phyloP scores from a whole-genome alignment of 2,797 vertebrate genomes.

The Anabacerthia variegaticeps region DNA sequence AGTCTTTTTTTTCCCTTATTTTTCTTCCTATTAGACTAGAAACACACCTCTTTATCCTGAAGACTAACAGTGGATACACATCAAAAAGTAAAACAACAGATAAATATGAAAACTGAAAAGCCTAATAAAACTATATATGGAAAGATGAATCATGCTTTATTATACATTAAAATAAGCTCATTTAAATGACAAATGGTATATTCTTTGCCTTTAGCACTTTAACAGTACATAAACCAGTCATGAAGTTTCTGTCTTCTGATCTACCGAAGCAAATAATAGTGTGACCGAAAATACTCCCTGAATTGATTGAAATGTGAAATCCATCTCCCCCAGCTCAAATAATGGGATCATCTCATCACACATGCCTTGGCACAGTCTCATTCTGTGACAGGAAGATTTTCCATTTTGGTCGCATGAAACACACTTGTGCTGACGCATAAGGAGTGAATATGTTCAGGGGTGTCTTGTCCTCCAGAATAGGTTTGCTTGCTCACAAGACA shows the following conservation, averaged over 20 bases:
- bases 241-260: not conserved
- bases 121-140: not conserved
- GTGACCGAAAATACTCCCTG: not conserved
- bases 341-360: not conserved
- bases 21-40: not conserved
- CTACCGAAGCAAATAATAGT: not conserved
- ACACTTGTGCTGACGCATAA: not conserved
- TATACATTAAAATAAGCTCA: not conserved
- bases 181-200: conserved; percentile 18
- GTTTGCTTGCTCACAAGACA: not conserved
- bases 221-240: not conserved
- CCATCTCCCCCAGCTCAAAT: not conserved
- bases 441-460: not conserved
- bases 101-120: not conserved
- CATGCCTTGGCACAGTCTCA: not conserved
- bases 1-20: not conserved
- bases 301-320: not conserved
- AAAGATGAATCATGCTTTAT: conserved; percentile 1
- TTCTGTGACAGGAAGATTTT: not conserved
- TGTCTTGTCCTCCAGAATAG: not conserved
- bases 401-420: not conserved
- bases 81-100: not conserved
- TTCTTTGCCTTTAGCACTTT: not conserved
- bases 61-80: not conserved
- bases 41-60: not conserved